phyloP scores from a whole-genome alignment of 2,888 invertebrate species.

The Pterostichus niger region DNA sequence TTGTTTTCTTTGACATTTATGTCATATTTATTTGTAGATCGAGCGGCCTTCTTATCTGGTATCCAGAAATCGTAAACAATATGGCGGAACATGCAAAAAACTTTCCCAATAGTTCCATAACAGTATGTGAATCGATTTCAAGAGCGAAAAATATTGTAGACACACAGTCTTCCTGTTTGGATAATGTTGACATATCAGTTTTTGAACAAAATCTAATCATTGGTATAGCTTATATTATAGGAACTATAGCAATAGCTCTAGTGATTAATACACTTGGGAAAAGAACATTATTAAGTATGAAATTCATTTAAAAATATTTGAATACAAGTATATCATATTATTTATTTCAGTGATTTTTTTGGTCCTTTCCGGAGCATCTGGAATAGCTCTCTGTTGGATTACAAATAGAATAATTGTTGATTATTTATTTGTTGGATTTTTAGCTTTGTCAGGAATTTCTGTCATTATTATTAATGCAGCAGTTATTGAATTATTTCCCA shows the following conservation, averaged over 20 bases:
- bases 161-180: slow-evolving; percentile 20
- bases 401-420: slow-evolving; percentile 70
- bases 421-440: slow-evolving; percentile 70
- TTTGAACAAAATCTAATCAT: slow-evolving; percentile 69
- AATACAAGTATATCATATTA: not conserved
- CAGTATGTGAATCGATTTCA: slow-evolving; percentile 71
- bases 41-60: slow-evolving; percentile 72
- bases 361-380: slow-evolving; percentile 66
- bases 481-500: slow-evolving; percentile 64
- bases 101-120: slow-evolving; percentile 64
- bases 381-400: slow-evolving; percentile 68
- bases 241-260: slow-evolving; percentile 68
- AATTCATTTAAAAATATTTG: not conserved
- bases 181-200: slow-evolving; percentile 66
- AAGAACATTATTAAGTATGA: slow-evolving; percentile 68
- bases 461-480: slow-evolving; percentile 73
- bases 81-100: slow-evolving; percentile 68
- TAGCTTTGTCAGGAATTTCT: slow-evolving; percentile 71
- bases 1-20: not conserved
- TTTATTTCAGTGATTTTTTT: slow-evolving; percentile 68
- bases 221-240: slow-evolving; percentile 68
- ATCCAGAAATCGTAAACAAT: slow-evolving; percentile 71
- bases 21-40: slow-evolving; percentile 66
- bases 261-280: slow-evolving; percentile 68
- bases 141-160: slow-evolving; percentile 34